Evolutionary conservation across 1,140 invertebrate species (phyloP).

Genomic region (roundworm (Caenorhabditis elegans)): DNA sequence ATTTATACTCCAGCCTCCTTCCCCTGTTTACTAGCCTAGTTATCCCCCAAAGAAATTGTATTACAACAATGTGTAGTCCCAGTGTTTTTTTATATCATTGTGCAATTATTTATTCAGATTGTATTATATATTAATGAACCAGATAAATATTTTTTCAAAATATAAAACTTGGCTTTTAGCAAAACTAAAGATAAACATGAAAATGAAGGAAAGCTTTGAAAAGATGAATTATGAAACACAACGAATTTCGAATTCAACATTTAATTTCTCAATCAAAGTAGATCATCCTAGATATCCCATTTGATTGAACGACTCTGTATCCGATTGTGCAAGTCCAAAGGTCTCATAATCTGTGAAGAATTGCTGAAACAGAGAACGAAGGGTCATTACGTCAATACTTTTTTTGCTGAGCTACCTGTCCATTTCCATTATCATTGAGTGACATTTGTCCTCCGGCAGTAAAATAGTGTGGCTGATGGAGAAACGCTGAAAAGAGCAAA

Average conservation of each 20-base stretch:
- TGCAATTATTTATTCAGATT: neutral
- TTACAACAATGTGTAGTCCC: constrained; percentile 27
- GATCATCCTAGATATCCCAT: neutral
- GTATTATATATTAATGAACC: neutral
- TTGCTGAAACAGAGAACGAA: neutral
- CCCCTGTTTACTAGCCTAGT: no score
- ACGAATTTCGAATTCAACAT: no score
- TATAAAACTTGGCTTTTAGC: neutral
- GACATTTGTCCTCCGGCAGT: neutral
- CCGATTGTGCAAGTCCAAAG: neutral
- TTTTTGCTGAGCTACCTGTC: neutral
- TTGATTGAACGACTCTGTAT: neutral
- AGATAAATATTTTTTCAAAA: neutral
- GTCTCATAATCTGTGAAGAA: neutral
- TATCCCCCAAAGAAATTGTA: constrained; percentile 14
- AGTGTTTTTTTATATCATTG: neutral
- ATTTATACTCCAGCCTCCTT: neutral
- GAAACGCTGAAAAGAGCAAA: neutral
- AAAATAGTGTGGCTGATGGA: neutral
- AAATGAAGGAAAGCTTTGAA: no score
- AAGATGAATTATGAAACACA: no score
- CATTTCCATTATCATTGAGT: neutral
- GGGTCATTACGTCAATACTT: constrained; percentile 21
- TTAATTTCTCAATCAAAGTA: neutral
- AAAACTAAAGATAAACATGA: neutral